Evolutionary conservation across 1,140 invertebrate species (phyloP).

Genomic region (Saccostrea echinata): DNA sequence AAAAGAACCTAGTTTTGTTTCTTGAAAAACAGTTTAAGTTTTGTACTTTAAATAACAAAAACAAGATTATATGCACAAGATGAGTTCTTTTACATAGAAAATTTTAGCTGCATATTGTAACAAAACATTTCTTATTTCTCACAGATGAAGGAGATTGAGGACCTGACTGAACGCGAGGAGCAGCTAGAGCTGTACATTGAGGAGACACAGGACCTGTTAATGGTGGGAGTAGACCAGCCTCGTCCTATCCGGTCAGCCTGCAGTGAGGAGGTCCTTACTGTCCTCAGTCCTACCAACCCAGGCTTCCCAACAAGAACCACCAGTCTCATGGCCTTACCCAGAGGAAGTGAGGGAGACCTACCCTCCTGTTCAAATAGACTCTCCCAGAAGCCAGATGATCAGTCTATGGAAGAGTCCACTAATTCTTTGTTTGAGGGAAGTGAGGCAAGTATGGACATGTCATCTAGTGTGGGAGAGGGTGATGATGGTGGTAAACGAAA

Average conservation of each 20-base stretch:
- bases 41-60: too few species aligned
- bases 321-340: slow-evolving; percentile 54
- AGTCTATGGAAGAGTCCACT: slow-evolving; percentile 54
- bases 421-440: slow-evolving; percentile 56
- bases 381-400: slow-evolving; percentile 20
- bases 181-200: slow-evolving; percentile 73
- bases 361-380: slow-evolving; percentile 43
- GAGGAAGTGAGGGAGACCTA: slow-evolving; percentile 59
- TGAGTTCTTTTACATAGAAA: too few species aligned
- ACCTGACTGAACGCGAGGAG: slow-evolving; percentile 66
- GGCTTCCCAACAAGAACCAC: slow-evolving; percentile 53
- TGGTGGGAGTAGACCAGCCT: slow-evolving; percentile 62
- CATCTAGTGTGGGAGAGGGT: background rate
- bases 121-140: too few species aligned
- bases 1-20: too few species aligned
- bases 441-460: slow-evolving; percentile 53
- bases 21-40: too few species aligned
- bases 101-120: too few species aligned
- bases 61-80: too few species aligned
- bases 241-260: slow-evolving; percentile 65
- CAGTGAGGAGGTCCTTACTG: slow-evolving; percentile 66
- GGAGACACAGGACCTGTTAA: slow-evolving; percentile 71
- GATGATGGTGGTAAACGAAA: slow-evolving; percentile 39
- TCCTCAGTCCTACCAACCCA: slow-evolving; percentile 31
- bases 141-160: slow-evolving; percentile 65